Percentiles rank a stretch among this genome's conserved stretches.
These are phyloP conservation scores for Anadara kagoshimensis DNA, from an alignment of 1,140 invertebrate genomes.

Conservation along the genomic window DNA sequence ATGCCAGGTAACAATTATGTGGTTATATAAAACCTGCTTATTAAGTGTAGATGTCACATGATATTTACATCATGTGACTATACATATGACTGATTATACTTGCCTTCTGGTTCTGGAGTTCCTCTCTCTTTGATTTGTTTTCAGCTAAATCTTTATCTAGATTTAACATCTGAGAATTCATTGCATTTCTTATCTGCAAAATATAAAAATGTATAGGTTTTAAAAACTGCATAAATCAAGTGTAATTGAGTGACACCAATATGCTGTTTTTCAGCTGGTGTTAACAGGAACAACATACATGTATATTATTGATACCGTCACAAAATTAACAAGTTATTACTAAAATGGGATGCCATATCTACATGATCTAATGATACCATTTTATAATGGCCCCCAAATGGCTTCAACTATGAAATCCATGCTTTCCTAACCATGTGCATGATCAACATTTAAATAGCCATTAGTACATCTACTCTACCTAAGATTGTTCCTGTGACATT, in stretches of 20 bases:
- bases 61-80: not conserved
- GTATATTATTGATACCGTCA: no score
- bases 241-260: not conserved
- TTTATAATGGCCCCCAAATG: no score
- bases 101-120: conserved; percentile 44
- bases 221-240: not conserved
- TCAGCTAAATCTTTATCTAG: conserved; percentile 55
- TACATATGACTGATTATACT: not conserved
- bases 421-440: no score
- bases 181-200: conserved; percentile 53
- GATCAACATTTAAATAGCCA: no score
- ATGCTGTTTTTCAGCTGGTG: not conserved
- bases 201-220: conserved; percentile 9
- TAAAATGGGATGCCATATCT: no score
- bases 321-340: no score
- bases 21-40: not conserved
- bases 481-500: no score
- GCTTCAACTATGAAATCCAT: no score
- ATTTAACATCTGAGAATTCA: conserved; percentile 58
- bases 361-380: no score
- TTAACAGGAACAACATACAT: not conserved
- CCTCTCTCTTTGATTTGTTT: conserved; percentile 41
- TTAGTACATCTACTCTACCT: no score
- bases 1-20: not conserved
- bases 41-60: not conserved